Conservation (phyloP, 2,797 vertebrate genomes). For the Acridotheres tristis region DNA sequence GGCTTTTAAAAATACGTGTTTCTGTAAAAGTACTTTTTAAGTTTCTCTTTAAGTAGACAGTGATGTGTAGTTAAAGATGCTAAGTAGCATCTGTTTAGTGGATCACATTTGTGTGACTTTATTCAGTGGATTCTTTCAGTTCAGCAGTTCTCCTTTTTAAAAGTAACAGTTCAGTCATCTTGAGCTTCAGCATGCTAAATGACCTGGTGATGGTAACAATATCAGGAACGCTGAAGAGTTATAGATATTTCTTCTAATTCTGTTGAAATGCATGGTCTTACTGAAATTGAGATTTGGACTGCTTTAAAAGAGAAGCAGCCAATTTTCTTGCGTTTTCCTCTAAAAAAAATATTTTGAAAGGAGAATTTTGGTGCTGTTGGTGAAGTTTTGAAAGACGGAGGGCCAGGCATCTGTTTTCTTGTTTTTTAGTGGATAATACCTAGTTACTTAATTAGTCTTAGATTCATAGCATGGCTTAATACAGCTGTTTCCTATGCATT, state of each 20-base stretch:
- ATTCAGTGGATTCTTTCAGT: background rate
- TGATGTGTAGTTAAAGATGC: background rate
- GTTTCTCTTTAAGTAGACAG: background rate
- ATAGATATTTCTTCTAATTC: background rate
- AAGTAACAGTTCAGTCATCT: background rate
- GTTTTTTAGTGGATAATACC: background rate
- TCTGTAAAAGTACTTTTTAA: background rate
- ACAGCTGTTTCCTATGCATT: background rate
- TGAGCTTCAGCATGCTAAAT: background rate
- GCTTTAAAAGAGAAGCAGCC: background rate
- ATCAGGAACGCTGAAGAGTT: background rate
- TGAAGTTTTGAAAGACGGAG: background rate
- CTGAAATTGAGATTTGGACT: background rate
- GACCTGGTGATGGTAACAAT: background rate
- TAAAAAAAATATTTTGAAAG: background rate
- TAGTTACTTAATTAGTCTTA: background rate
- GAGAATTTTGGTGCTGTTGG: background rate
- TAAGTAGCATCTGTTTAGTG: background rate
- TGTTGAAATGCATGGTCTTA: background rate
- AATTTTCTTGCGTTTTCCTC: background rate
- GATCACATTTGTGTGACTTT: background rate
- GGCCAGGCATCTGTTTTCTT: background rate
- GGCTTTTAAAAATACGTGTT: background rate
- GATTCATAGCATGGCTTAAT: background rate
- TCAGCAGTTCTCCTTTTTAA: background rate